These are phyloP conservation scores for Nomada fucata DNA, from an alignment of 2,888 invertebrate genomes.

Conservation along the genomic window DNA sequence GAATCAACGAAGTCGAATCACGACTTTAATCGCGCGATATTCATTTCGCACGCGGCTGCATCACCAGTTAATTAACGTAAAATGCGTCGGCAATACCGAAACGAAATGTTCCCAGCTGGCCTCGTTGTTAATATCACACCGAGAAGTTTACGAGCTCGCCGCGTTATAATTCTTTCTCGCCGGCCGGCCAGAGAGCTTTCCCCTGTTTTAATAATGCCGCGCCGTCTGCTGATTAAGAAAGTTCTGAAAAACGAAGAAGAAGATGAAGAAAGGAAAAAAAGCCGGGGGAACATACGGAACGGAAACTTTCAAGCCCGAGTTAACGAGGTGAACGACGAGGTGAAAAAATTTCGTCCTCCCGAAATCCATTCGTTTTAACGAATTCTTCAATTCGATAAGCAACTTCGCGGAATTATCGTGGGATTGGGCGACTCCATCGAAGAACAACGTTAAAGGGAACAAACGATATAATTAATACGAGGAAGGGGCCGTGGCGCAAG, in stretches of 20 bases:
- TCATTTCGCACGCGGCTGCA: background rate
- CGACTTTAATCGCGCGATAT: slow-evolving; percentile 9
- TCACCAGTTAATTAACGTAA: slow-evolving; percentile 33
- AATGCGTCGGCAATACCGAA: background rate
- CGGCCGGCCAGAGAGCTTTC: background rate
- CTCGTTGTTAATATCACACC: slow-evolving; percentile 3
- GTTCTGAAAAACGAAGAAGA: background rate
- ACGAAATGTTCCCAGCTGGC: background rate
- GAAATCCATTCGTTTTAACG: background rate
- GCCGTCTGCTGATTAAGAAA: slow-evolving; percentile 3
- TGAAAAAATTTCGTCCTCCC: background rate
- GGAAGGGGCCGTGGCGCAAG: no score
- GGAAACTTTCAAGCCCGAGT: background rate
- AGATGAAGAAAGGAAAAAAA: no score
- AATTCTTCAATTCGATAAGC: background rate
- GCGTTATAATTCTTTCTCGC: slow-evolving; percentile 2
- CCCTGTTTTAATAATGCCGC: background rate
- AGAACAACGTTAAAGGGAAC: no score
- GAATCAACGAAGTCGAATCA: background rate
- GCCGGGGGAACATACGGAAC: background rate
- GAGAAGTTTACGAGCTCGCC: background rate
- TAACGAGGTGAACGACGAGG: background rate
- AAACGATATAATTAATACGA: no score
- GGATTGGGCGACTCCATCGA: no score
- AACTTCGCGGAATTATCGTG: background rate